Percentiles rank a stretch among this genome's conserved stretches.
phyloP scores from a whole-genome alignment of 2,888 invertebrate genomes.

The Xestoiulus laeticollis region DNA sequence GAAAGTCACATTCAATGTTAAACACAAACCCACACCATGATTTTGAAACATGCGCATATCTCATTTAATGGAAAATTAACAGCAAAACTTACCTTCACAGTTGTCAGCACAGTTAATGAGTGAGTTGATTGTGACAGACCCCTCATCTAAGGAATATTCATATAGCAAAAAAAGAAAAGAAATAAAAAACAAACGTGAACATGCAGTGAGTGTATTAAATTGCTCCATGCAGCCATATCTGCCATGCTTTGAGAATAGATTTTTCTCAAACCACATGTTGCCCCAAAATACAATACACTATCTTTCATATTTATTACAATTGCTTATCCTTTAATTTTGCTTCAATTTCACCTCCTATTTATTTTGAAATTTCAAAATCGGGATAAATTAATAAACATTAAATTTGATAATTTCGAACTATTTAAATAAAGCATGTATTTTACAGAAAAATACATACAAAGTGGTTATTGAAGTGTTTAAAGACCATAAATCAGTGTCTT shows the following conservation, averaged over 20 bases:
- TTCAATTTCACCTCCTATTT: too few relatives aligned
- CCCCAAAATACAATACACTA: background rate
- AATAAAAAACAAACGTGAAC: slow-evolving; percentile 49
- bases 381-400: too few relatives aligned
- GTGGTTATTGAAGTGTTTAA: too few relatives aligned
- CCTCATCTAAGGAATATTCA: slow-evolving; percentile 51
- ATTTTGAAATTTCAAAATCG: too few relatives aligned
- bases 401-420: too few relatives aligned
- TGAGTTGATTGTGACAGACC: slow-evolving; percentile 51
- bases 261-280: background rate
- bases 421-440: too few relatives aligned
- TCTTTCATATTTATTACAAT: background rate
- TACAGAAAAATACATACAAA: too few relatives aligned
- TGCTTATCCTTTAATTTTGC: background rate
- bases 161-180: slow-evolving; percentile 40
- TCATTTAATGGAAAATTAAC: background rate
- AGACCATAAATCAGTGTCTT: too few relatives aligned
- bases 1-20: slow-evolving; percentile 34
- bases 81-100: slow-evolving; percentile 52
- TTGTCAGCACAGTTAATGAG: slow-evolving; percentile 51
- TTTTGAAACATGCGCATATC: background rate
- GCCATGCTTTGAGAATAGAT: background rate
- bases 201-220: slow-evolving; percentile 46
- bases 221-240: slow-evolving; percentile 32
- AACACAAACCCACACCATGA: background rate